Evolutionary conservation across 1,140 invertebrate species (phyloP).

Genomic region (Drosophila prosaltans): DNA sequence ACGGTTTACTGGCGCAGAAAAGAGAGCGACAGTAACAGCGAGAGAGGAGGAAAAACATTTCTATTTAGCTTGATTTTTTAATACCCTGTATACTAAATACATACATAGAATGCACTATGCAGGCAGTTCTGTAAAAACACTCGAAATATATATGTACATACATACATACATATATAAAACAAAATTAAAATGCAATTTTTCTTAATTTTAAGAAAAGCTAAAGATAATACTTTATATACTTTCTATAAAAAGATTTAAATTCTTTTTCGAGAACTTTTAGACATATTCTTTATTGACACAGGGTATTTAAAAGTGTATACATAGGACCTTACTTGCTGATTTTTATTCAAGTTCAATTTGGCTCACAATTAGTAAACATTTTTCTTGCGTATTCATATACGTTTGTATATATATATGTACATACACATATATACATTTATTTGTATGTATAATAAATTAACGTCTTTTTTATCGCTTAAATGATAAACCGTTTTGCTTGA

Average conservation of each 20-base stretch:
- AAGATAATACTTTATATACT: too few species aligned
- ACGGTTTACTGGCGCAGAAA: constrained; percentile 45
- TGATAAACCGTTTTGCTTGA: constrained; percentile 80
- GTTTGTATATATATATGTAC: constrained; percentile 10
- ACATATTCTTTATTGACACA: neutral
- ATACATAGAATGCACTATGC: too few species aligned
- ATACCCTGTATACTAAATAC: neutral
- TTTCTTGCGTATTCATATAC: constrained; percentile 20
- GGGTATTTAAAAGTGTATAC: neutral
- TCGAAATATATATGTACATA: too few species aligned
- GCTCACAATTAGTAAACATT: constrained; percentile 61
- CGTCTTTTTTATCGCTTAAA: constrained; percentile 76
- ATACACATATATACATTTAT: constrained; percentile 19
- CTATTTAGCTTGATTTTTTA: constrained; percentile 12
- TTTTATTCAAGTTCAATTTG: constrained; percentile 65
- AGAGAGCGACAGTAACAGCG: constrained; percentile 23
- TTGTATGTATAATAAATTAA: constrained; percentile 70
- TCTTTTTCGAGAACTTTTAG: too few species aligned
- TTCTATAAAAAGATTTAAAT: too few species aligned
- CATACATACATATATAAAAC: too few species aligned
- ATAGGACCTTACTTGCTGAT: neutral
- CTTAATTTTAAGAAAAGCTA: too few species aligned
- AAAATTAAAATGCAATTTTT: too few species aligned
- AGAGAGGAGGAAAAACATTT: constrained; percentile 10
- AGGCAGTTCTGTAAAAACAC: too few species aligned